A percentile compares a stretch with the other conserved stretches of the same genome.
Conservation (phyloP, 1,140 invertebrate genomes). For the Grapholita molesta region DNA sequence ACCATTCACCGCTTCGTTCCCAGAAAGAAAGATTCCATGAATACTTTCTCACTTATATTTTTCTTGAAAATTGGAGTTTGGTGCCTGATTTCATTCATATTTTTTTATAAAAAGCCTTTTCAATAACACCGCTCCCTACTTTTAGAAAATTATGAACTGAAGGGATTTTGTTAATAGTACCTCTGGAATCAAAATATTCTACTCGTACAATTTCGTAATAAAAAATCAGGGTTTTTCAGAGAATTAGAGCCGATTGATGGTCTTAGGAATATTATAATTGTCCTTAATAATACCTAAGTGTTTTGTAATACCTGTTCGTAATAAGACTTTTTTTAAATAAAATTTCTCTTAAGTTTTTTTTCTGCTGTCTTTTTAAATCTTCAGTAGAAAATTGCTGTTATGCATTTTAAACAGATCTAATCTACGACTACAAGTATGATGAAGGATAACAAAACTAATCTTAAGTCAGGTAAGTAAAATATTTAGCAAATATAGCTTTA, state of each 20-base stretch:
- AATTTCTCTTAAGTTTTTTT: no score
- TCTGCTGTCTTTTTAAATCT: no score
- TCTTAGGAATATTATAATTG: conserved; percentile 5
- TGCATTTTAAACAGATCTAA: neutral
- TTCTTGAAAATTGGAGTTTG: conserved; percentile 36
- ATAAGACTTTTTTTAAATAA: neutral
- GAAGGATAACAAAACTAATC: no score
- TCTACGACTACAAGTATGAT: no score
- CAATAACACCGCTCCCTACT: conserved; percentile 46
- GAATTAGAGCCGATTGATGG: neutral
- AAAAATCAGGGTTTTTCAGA: neutral
- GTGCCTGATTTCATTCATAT: conserved; percentile 41
- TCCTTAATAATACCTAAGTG: no score
- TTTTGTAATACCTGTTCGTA: no score
- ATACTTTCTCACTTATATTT: conserved; percentile 42
- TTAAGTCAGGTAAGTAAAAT: no score
- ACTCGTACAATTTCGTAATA: neutral
- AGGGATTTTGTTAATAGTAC: conserved; percentile 33
- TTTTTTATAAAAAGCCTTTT: conserved; percentile 51
- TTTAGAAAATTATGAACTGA: conserved; percentile 46
- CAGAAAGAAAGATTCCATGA: conserved; percentile 34
- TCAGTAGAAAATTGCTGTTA: neutral
- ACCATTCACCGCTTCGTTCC: conserved; percentile 32
- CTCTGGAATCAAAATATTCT: conserved; percentile 26
- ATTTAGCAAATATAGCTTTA: no score